phyloP scores from a whole-genome alignment of 1,140 invertebrate species.

The Oreohelix idahoensis region DNA sequence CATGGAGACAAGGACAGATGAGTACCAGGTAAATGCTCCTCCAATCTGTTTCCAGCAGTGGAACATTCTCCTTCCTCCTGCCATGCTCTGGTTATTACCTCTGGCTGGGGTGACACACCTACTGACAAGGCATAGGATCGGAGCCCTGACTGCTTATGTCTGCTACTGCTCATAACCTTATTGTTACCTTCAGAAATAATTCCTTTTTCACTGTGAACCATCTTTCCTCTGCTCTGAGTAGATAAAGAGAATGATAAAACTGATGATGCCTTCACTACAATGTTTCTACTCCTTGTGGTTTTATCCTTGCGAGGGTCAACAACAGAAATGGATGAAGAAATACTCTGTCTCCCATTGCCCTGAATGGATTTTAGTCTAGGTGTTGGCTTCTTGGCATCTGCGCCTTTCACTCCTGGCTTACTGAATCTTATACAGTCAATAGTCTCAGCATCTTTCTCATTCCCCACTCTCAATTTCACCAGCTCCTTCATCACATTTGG shows the following conservation, averaged over 20 bases:
- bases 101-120: slow-evolving; percentile 49
- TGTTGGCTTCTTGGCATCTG: neutral
- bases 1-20: neutral
- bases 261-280: neutral
- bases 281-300: too few relatives aligned
- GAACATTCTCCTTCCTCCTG: slow-evolving; percentile 55
- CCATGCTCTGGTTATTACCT: slow-evolving; percentile 33
- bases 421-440: neutral
- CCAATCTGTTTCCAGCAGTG: slow-evolving; percentile 45
- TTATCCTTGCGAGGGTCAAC: too few relatives aligned
- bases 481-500: slow-evolving; percentile 68
- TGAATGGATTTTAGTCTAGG: neutral
- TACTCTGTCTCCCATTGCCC: too few relatives aligned
- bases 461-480: slow-evolving; percentile 61
- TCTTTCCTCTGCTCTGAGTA: neutral
- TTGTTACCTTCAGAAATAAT: slow-evolving; percentile 15
- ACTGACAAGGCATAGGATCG: slow-evolving; percentile 53
- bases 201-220: neutral
- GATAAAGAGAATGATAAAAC: neutral
- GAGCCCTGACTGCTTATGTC: slow-evolving; percentile 38
- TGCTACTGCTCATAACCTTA: neutral
- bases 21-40: slow-evolving; percentile 52
- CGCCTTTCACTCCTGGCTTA: neutral
- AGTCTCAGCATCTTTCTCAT: slow-evolving; percentile 45
- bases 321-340: too few relatives aligned